Evolutionary conservation across 1,140 invertebrate genomes (phyloP).

Genomic region (Sweltsa coloradensis): DNA sequence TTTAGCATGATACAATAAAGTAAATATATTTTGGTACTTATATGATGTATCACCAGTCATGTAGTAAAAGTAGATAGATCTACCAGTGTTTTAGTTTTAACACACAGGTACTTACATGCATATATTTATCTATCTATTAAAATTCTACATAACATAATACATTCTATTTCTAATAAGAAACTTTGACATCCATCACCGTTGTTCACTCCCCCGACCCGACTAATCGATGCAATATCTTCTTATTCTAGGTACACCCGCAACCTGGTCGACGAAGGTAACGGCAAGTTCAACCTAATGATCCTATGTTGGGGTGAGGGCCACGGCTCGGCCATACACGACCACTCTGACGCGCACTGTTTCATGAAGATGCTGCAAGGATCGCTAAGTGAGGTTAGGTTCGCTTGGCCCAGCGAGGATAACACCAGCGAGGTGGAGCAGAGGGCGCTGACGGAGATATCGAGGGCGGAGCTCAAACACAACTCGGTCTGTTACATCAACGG

Average conservation of each 20-base stretch:
- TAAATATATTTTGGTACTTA: too few relatives aligned
- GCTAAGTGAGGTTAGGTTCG: constrained; percentile 58
- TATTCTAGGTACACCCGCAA: constrained; percentile 78
- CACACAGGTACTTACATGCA: too few relatives aligned
- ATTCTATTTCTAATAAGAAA: too few relatives aligned
- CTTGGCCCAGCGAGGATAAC: constrained; percentile 45
- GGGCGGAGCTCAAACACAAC: constrained; percentile 51
- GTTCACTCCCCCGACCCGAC: too few relatives aligned
- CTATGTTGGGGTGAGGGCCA: constrained; percentile 96
- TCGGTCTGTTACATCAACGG: constrained; percentile 94
- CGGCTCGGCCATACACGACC: constrained; percentile 91
- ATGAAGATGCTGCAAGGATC: constrained; percentile 80
- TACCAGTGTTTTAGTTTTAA: too few relatives aligned
- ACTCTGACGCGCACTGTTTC: constrained; percentile 92
- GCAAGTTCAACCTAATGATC: constrained; percentile 95
- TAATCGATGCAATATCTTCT: too few relatives aligned
- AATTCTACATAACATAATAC: too few relatives aligned
- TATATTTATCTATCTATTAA: too few relatives aligned
- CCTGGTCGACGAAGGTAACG: constrained; percentile 88
- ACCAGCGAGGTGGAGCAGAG: constrained; percentile 27
- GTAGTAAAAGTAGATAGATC: too few relatives aligned
- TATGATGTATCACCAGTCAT: too few relatives aligned
- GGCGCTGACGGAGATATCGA: constrained; percentile 42
- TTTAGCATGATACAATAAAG: too few relatives aligned
- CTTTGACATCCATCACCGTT: too few relatives aligned